Evolutionary conservation across 2,113 vertebrate genomes (phyloP).

Genomic region (Neogale vison): DNA sequence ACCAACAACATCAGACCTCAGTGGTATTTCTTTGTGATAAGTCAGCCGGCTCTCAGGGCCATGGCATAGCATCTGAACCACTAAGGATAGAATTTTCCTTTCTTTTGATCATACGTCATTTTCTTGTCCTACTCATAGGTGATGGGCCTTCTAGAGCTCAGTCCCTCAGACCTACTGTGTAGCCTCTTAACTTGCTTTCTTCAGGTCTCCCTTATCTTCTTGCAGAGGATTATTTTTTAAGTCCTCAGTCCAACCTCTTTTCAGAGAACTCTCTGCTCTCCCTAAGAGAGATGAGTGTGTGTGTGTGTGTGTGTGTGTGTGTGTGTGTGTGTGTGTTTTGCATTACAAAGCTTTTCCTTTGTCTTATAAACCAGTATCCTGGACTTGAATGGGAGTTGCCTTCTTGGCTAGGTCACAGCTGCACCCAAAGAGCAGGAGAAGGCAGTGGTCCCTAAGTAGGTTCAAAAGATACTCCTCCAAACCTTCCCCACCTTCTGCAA

Average conservation of each 20-base stretch:
- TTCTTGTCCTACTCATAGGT: neutral
- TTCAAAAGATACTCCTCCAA: neutral
- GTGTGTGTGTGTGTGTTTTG: neutral
- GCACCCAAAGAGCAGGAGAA: neutral
- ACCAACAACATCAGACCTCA: neutral
- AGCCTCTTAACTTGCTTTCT: neutral
- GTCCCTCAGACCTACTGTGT: neutral
- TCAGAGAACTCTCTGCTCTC: neutral
- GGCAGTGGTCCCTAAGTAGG: too few species aligned
- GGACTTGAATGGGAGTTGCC: neutral
- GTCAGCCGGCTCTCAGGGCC: neutral
- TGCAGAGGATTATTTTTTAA: neutral
- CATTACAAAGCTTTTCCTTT: neutral
- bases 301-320: neutral
- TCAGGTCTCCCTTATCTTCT: neutral
- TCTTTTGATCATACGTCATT: neutral
- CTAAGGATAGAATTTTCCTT: neutral
- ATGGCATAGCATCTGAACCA: neutral
- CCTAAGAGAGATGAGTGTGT: neutral
- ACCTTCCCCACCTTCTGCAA: fast-evolving
- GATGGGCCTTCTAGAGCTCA: neutral
- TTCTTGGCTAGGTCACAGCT: neutral
- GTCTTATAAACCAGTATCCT: neutral
- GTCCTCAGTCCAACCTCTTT: neutral
- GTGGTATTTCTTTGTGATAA: neutral